A percentile compares a stretch with the other conserved stretches of the same genome.
Conservation (phyloP, 2,113 vertebrate genomes). For the Anarhynchus alexandrinus region DNA sequence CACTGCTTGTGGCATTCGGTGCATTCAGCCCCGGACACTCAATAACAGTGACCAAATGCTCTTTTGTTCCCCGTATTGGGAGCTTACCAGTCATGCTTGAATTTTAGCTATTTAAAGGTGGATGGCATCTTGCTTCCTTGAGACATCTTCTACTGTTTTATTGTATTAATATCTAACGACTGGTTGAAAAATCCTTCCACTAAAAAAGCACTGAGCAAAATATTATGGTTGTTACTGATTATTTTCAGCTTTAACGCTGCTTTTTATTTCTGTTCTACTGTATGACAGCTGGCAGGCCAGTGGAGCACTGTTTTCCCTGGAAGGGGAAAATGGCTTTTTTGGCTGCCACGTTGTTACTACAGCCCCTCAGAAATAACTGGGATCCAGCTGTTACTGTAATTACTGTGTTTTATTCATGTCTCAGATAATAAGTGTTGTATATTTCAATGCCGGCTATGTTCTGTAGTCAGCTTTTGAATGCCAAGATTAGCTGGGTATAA, state of each 20-base stretch:
- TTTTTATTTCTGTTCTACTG: neutral
- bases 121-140: neutral
- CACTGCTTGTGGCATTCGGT: neutral
- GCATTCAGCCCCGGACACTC: rapidly evolving
- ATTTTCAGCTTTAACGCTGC: neutral
- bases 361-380: neutral
- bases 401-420: neutral
- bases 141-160: neutral
- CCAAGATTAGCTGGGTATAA: neutral
- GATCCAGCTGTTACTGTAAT: neutral
- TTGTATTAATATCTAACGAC: neutral
- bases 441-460: neutral
- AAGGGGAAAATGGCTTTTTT: neutral
- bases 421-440: neutral
- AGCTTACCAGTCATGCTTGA: neutral
- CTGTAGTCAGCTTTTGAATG: neutral
- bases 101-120: neutral
- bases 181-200: neutral
- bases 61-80: neutral
- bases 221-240: neutral
- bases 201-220: neutral
- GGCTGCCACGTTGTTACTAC: neutral
- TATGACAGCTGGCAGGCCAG: neutral
- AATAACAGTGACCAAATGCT: rapidly evolving
- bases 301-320: neutral